These are phyloP conservation scores for Macrotis lagotis DNA, from an alignment of 2,113 vertebrate genomes.

Conservation along the genomic window DNA sequence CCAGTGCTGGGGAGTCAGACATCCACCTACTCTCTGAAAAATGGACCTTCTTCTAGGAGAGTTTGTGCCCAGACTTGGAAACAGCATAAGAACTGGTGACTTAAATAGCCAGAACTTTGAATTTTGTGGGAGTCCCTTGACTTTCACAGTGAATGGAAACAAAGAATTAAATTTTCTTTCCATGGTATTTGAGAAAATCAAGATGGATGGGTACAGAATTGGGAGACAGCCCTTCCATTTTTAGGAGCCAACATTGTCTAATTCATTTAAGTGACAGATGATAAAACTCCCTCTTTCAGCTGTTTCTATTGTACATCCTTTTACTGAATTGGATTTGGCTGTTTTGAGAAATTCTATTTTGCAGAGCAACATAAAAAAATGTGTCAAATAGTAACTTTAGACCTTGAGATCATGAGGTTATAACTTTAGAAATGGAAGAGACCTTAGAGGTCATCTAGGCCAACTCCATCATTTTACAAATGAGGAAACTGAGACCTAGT, in stretches of 20 bases:
- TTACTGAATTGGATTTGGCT: not conserved
- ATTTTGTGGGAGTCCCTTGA: not conserved
- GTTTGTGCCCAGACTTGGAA: not conserved
- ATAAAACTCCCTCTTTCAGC: not conserved
- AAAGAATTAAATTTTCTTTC: not conserved
- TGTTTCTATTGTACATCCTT: not conserved
- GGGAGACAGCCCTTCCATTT: not conserved
- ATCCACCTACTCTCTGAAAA: not conserved
- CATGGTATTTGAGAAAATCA: not conserved
- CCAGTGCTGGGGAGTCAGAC: not conserved
- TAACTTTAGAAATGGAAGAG: not conserved
- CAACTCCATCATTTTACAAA: not conserved
- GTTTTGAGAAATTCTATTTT: not conserved
- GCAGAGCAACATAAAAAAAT: not conserved
- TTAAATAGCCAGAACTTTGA: not conserved
- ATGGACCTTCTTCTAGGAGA: not conserved
- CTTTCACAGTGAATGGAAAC: not conserved
- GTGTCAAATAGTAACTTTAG: not conserved
- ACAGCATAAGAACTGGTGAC: not conserved
- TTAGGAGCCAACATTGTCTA: not conserved
- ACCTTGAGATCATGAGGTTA: not conserved
- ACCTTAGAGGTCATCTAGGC: not conserved
- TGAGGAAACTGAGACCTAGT: not conserved
- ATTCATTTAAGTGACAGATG: not conserved
- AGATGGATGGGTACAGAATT: not conserved